A percentile compares a stretch with the other conserved stretches of the same genome.
These are phyloP conservation scores for Desmophyllum pertusum DNA, from an alignment of 92 coral and sea anemone species.

Conservation along the genomic window DNA sequence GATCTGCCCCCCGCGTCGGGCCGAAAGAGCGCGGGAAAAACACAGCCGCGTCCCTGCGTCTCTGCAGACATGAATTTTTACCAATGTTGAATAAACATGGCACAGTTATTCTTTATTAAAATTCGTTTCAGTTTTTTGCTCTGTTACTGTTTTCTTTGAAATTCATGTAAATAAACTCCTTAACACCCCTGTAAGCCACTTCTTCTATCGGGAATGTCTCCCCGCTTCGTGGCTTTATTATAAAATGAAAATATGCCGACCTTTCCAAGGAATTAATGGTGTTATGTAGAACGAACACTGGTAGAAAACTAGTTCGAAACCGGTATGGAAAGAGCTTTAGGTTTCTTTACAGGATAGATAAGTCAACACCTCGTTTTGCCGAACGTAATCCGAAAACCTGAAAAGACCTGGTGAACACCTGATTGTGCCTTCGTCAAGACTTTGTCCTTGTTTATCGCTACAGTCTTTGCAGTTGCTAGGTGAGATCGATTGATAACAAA, in stretches of 20 bases:
- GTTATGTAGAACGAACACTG: too few relatives aligned
- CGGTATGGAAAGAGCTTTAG: not conserved
- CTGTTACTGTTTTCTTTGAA: not conserved
- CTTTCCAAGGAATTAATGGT: not conserved
- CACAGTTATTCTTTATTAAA: not conserved
- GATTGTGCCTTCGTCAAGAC: not conserved
- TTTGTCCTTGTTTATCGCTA: not conserved
- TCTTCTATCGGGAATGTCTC: not conserved
- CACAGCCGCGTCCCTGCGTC: too few relatives aligned
- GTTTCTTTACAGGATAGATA: not conserved
- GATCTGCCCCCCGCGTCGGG: too few relatives aligned
- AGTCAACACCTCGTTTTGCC: too few relatives aligned
- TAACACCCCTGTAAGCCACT: not conserved
- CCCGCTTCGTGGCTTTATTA: not conserved
- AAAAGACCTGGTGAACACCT: not conserved
- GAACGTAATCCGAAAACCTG: too few relatives aligned
- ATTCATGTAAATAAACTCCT: not conserved
- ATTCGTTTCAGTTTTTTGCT: not conserved
- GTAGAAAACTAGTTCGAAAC: not conserved
- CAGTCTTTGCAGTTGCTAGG: not conserved
- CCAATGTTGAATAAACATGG: not conserved
- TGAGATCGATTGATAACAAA: not conserved
- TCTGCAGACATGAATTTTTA: not conserved
- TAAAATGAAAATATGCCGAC: not conserved
- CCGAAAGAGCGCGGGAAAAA: too few relatives aligned